A percentile compares a stretch with the other conserved stretches of the same genome.
phyloP scores from a whole-genome alignment of 2,888 invertebrate genomes.

The Brachyopa scutellaris region DNA sequence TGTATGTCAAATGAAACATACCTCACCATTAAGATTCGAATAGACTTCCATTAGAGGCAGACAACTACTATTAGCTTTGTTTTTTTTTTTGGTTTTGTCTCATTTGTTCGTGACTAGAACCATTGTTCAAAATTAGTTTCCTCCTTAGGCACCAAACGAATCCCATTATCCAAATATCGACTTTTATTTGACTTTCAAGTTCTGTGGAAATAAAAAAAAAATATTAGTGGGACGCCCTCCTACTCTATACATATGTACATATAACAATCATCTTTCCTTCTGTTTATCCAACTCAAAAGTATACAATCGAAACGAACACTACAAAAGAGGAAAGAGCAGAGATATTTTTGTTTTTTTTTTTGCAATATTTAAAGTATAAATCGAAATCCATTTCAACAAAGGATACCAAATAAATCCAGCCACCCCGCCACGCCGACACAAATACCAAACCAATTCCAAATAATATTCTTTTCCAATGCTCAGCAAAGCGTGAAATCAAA shows the following conservation, averaged over 20 bases:
- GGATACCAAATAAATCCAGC: slow-evolving; percentile 17
- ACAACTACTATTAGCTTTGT: background rate
- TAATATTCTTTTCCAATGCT: slow-evolving; percentile 61
- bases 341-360: background rate
- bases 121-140: slow-evolving; percentile 56
- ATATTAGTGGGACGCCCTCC: background rate
- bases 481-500: slow-evolving; percentile 70
- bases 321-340: too few species aligned
- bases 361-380: background rate
- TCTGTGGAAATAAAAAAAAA: slow-evolving; percentile 2
- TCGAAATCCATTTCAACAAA: slow-evolving; percentile 20
- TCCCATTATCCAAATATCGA: slow-evolving; percentile 8
- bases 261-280: slow-evolving; percentile 32
- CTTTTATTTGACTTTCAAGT: slow-evolving; percentile 58
- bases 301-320: too few species aligned
- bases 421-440: background rate
- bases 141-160: slow-evolving; percentile 48
- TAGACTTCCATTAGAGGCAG: background rate
- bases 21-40: background rate
- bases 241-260: too few species aligned
- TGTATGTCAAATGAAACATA: too few species aligned
- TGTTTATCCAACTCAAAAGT: too few species aligned
- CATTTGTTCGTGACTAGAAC: slow-evolving; percentile 56
- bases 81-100: too few species aligned
- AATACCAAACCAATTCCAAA: slow-evolving; percentile 56